A percentile compares a stretch with the other conserved stretches of the same genome.
Evolutionary conservation across 2,888 invertebrate species (phyloP).

Genomic region (Buathra laborator): DNA sequence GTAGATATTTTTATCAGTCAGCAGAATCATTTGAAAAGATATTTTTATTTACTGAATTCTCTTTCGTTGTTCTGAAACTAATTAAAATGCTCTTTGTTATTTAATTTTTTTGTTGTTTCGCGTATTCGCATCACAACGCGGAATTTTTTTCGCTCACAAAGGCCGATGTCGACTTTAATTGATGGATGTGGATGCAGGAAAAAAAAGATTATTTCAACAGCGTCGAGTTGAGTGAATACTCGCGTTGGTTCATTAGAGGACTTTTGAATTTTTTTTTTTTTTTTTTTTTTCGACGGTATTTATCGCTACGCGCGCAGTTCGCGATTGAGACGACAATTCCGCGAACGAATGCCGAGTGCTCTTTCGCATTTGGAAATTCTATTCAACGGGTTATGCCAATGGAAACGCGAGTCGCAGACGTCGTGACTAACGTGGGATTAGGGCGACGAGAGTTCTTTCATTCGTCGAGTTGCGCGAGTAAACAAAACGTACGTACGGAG

Average conservation of each 20-base stretch:
- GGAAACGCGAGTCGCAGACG: background rate
- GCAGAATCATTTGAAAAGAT: too few relatives aligned
- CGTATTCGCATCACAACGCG: background rate
- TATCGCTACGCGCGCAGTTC: background rate
- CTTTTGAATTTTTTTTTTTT: too few relatives aligned
- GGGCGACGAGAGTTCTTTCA: background rate
- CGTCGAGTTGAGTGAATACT: background rate
- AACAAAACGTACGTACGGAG: too few relatives aligned
- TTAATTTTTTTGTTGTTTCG: background rate
- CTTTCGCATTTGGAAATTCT: background rate
- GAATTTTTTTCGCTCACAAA: background rate
- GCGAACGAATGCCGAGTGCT: background rate
- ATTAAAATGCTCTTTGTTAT: too few relatives aligned
- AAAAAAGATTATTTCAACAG: background rate
- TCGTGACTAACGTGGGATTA: background rate
- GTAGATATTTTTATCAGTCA: too few relatives aligned
- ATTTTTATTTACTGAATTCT: too few relatives aligned
- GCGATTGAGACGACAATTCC: background rate
- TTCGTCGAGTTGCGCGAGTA: background rate
- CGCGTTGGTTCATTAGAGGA: slow-evolving; percentile 7
- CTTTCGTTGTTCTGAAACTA: too few relatives aligned
- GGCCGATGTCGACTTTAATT: background rate
- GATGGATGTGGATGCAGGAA: background rate
- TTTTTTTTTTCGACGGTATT: background rate
- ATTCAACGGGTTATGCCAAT: background rate